These are phyloP conservation scores for Cenopis cana DNA, from an alignment of 2,888 invertebrate species.

Conservation along the genomic window DNA sequence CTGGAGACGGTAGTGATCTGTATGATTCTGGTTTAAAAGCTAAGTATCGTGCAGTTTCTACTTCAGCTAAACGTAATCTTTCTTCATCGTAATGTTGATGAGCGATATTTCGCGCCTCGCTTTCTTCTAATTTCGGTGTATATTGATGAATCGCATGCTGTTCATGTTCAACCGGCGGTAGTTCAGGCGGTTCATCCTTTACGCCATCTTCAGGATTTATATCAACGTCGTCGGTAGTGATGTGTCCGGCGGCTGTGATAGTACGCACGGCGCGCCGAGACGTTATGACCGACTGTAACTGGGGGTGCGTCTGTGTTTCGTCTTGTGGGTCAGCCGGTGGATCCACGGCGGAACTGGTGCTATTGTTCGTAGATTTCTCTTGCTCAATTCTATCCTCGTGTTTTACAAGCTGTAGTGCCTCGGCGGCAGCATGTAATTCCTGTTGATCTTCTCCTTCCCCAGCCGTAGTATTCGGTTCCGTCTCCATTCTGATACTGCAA, in stretches of 20 bases:
- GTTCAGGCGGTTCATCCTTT: conserved; percentile 74
- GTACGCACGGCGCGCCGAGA: conserved; percentile 84
- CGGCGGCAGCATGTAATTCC: conserved; percentile 56
- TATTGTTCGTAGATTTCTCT: conserved; percentile 40
- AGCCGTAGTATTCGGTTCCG: conserved; percentile 28
- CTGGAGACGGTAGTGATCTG: conserved; percentile 60
- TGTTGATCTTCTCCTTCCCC: conserved; percentile 51
- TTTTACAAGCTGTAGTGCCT: conserved; percentile 78
- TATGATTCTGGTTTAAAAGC: conserved; percentile 76
- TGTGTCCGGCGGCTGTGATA: conserved; percentile 86
- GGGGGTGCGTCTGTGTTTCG: conserved; percentile 59
- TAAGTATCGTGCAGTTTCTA: conserved; percentile 73
- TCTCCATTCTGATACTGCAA: conserved; percentile 43
- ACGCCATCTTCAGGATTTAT: conserved; percentile 66
- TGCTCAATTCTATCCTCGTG: conserved; percentile 63
- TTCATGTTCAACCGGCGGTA: conserved; percentile 56
- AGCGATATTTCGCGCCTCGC: conserved; percentile 55
- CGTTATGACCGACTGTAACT: conserved; percentile 83
- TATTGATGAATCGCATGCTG: conserved; percentile 60
- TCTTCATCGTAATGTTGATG: conserved; percentile 70
- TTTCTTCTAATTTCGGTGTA: conserved; percentile 61
- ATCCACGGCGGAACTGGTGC: conserved; percentile 61
- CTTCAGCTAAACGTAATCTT: conserved; percentile 68
- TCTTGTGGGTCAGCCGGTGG: conserved; percentile 69
- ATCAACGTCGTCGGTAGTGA: conserved; percentile 69